Evolutionary conservation across 2,797 vertebrate genomes (phyloP), one percentile per base, ranked within the genome.

Genomic region (Phrynocephalus guinanensis): DNA sequence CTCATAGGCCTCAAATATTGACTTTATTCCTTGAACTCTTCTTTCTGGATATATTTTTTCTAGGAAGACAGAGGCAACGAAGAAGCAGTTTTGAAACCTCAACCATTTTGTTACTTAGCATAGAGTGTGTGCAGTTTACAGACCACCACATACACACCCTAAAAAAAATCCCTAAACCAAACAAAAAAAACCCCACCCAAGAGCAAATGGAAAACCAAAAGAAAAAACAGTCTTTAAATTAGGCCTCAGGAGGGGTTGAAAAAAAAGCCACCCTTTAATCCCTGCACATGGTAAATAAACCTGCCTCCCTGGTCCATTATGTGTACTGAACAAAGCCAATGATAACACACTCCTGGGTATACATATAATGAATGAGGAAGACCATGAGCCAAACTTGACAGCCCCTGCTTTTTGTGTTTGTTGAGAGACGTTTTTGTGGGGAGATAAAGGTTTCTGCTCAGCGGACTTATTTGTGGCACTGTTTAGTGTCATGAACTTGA

Each of bases 201-300:
- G 0, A 90, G 77, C 87, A 90, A 94, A 91, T 75, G 60, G 81
- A 89, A 86, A 93, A 91, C 71, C 87, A 33, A 91, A 73, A 67
- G 89, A 89, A 93, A 96, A 91, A 5, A 67, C 93, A 84, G 80
- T 38, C 75, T 92, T 94, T 91, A 93, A 94, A 93, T 95, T 90
- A 92, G 81, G 75, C 90, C 92, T 89, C 91, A 77, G 68, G 91
- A 76, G 83, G n/a, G 13, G 15, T 22, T 63, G 15, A 38, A 8
- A 66, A 44, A 38, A 67, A 33, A 33, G 20, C 8, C 15, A n/a
- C 33, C 10, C 28, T 77, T 86, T 92, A 92, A 91, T 91, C 84
- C 75, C 72, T 90, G 44, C 10, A 83, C 87, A 72, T 16, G 75
- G 79, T 87, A 94, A 94, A 93, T 87, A 91, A 93, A 92, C 18